A percentile compares a stretch with the other conserved stretches of the same genome.
Conservation (phyloP, 1,140 invertebrate genomes). For the Gryllus bimaculatus region DNA sequence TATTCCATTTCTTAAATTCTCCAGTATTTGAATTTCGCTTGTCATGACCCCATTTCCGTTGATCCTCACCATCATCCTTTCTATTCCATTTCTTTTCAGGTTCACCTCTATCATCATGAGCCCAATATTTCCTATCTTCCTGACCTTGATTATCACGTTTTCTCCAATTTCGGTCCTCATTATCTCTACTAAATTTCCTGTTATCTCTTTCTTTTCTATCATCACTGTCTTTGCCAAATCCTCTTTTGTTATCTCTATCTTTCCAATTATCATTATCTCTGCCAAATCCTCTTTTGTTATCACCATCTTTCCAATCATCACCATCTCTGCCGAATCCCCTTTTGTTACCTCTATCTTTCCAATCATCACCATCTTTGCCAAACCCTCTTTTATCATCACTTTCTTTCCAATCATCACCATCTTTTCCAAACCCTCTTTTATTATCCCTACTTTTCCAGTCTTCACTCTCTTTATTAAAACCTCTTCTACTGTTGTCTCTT, state of each 20-base stretch:
- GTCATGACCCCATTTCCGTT: neutral
- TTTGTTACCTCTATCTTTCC: neutral
- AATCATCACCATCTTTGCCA: neutral
- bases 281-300: neutral
- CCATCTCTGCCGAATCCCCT: neutral
- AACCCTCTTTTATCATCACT: slow-evolving; percentile 15
- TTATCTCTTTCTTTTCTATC: slow-evolving; percentile 16
- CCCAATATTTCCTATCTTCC: slow-evolving; percentile 18
- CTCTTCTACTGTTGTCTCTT: slow-evolving; percentile 9
- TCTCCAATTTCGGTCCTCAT: slow-evolving; percentile 20
- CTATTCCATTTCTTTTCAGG: slow-evolving; percentile 7
- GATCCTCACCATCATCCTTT: neutral
- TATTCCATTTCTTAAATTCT: neutral
- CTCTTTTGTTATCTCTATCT: slow-evolving; percentile 11
- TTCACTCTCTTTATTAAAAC: neutral
- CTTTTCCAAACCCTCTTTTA: slow-evolving; percentile 3
- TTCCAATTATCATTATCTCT: slow-evolving; percentile 3
- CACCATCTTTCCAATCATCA: neutral
- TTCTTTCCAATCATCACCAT: slow-evolving; percentile 18
- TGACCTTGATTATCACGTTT: slow-evolving; percentile 24
- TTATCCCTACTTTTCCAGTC: slow-evolving; percentile 13
- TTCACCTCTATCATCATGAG: slow-evolving; percentile 17
- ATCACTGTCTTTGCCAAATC: neutral
- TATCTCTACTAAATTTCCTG: slow-evolving; percentile 22
- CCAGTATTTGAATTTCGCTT: neutral